phyloP scores from a whole-genome alignment of 2,888 invertebrate genomes.

The Dryobota labecula region DNA sequence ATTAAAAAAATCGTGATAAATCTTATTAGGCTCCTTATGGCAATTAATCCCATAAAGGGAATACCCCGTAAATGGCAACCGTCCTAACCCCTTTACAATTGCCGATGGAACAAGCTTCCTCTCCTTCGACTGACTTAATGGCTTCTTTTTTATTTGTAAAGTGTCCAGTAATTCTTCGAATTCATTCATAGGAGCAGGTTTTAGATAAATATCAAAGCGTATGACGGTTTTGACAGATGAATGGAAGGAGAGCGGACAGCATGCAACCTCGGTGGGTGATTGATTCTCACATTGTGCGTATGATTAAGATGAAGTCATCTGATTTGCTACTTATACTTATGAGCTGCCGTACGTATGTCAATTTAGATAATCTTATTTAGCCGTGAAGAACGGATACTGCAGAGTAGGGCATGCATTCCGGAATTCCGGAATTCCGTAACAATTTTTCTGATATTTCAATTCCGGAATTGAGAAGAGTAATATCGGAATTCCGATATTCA shows the following conservation, averaged over 20 bases:
- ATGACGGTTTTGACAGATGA: slow-evolving; percentile 52
- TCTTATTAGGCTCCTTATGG: background rate
- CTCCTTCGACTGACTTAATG: background rate
- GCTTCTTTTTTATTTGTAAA: slow-evolving; percentile 17
- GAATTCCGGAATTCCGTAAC: too few species aligned
- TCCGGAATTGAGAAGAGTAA: too few species aligned
- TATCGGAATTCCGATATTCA: too few species aligned
- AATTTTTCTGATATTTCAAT: too few species aligned
- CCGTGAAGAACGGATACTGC: background rate
- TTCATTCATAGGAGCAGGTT: slow-evolving; percentile 19
- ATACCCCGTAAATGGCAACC: background rate
- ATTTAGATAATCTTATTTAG: background rate
- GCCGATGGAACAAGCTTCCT: slow-evolving; percentile 16
- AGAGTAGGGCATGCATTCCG: too few species aligned
- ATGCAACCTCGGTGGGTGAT: slow-evolving; percentile 29
- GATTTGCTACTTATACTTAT: slow-evolving; percentile 18
- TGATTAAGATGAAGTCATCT: slow-evolving; percentile 29
- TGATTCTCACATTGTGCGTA: slow-evolving; percentile 46
- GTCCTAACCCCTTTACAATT: slow-evolving; percentile 10
- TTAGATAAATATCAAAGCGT: slow-evolving; percentile 47
- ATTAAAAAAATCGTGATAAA: background rate
- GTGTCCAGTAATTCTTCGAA: slow-evolving; percentile 29
- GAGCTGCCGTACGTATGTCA: background rate
- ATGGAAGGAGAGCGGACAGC: slow-evolving; percentile 25
- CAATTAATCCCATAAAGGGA: slow-evolving; percentile 17